Conservation (phyloP, 1,140 invertebrate species). For the Cydia strobilella region DNA sequence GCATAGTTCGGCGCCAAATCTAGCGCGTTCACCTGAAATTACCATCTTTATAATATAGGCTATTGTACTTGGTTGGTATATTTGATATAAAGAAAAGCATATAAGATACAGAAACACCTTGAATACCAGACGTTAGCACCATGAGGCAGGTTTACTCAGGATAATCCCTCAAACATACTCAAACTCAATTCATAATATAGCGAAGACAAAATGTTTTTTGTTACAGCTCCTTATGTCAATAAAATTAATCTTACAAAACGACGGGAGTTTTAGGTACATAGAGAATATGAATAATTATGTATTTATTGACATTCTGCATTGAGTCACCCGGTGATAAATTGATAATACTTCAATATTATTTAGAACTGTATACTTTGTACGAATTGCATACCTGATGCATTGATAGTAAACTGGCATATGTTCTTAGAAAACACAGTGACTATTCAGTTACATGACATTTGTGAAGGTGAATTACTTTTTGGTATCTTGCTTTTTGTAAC, state of each 20-base stretch:
- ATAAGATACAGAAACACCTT: no score
- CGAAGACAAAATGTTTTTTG: no score
- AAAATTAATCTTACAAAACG: no score
- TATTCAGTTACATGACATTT: not conserved
- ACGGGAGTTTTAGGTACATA: no score
- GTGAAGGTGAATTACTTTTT: not conserved
- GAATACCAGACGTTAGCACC: no score
- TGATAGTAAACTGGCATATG: not conserved
- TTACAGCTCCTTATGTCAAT: no score
- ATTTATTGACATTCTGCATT: not conserved
- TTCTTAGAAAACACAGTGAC: not conserved
- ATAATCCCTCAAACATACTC: no score
- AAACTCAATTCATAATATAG: no score
- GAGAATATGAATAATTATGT: no score
- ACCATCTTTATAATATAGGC: not conserved
- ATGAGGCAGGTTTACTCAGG: no score
- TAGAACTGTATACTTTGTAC: not conserved
- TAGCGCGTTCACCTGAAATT: slow-evolving; percentile 86
- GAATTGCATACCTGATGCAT: not conserved
- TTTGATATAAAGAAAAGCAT: not conserved
- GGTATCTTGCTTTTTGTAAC: not conserved
- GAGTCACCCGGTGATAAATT: not conserved
- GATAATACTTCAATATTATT: not conserved
- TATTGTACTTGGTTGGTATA: no score
- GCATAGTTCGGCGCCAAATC: slow-evolving; percentile 92